phyloP scores from a whole-genome alignment of 2,113 vertebrate species.

The Corythornis vintsioides region DNA sequence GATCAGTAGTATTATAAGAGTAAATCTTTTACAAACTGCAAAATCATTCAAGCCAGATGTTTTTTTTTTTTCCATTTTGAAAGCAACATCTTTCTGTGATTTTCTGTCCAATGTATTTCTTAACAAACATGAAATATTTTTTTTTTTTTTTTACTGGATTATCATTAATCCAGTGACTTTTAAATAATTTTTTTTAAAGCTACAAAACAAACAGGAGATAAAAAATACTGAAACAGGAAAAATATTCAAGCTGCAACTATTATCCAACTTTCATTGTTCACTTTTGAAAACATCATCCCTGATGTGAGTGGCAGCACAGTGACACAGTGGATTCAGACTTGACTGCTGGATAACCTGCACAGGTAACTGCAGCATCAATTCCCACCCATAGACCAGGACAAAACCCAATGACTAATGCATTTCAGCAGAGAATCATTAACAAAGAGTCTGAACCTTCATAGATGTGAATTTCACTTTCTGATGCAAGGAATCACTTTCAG shows the following conservation, averaged over 20 bases:
- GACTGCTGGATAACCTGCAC: neutral
- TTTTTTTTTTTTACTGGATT: neutral
- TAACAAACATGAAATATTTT: neutral
- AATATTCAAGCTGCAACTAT: neutral
- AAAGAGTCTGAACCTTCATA: neutral
- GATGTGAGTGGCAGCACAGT: neutral
- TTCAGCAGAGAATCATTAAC: neutral
- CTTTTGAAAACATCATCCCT: neutral
- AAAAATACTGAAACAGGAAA: neutral
- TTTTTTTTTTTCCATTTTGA: neutral
- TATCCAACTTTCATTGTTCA: rapidly evolving
- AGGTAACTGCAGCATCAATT: neutral
- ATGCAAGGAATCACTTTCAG: neutral
- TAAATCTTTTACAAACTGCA: neutral
- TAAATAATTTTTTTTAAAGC: too few species aligned
- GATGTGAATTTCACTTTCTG: neutral
- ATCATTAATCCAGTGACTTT: neutral
- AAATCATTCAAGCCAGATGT: neutral
- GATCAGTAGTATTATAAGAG: neutral
- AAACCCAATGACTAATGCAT: neutral
- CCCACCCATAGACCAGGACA: neutral
- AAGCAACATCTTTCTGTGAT: neutral
- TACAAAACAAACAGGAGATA: neutral
- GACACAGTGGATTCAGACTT: neutral
- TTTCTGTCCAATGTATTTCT: neutral